A percentile compares a stretch with the other conserved stretches of the same genome.
phyloP scores from a whole-genome alignment of 2,113 vertebrate species.

The Hydrochoerus hydrochaeris region DNA sequence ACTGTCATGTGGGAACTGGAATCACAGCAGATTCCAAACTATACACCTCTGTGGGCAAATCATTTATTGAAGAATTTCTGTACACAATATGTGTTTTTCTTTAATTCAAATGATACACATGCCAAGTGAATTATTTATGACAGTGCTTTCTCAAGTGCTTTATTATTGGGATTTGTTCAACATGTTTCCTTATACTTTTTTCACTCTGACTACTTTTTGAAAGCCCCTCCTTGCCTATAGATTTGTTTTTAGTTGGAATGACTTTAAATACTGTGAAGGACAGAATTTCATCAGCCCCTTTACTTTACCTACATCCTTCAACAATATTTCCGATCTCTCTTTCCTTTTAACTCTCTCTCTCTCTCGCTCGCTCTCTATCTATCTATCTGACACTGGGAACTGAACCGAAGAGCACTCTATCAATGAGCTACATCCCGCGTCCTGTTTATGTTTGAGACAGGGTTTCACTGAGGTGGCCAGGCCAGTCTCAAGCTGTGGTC shows the following conservation, averaged over 20 bases:
- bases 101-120: background rate
- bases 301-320: background rate
- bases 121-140: background rate
- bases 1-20: background rate
- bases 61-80: background rate
- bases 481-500: background rate
- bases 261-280: background rate
- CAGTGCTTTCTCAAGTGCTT: background rate
- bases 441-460: background rate
- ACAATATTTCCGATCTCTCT: background rate
- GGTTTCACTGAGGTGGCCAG: background rate
- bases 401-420: background rate
- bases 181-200: background rate
- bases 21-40: background rate
- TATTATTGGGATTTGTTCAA: constrained; percentile 1
- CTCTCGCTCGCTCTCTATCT: background rate
- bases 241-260: constrained; percentile 3
- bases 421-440: background rate
- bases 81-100: background rate
- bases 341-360: background rate
- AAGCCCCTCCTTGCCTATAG: background rate
- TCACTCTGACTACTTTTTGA: background rate
- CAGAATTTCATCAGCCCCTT: background rate
- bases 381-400: background rate
- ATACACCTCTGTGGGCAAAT: background rate